These are phyloP conservation scores for Himalopsyche phryganea DNA, from an alignment of 1,140 invertebrate species.

Conservation along the genomic window DNA sequence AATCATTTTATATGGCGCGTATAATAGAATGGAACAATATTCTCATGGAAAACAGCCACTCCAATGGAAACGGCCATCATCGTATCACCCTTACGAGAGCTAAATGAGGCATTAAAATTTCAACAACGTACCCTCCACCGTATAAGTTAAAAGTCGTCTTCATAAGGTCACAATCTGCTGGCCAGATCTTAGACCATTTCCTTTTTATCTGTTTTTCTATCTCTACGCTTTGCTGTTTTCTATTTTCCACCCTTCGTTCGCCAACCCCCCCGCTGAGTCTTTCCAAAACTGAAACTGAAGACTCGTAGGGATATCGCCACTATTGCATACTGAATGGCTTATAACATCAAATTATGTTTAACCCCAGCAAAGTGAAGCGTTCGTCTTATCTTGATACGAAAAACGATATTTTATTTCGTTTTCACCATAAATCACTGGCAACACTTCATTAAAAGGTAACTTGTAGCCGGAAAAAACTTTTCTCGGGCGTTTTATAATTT, in stretches of 20 bases:
- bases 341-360: too few species aligned
- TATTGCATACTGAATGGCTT: conserved; percentile 17
- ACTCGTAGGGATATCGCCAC: not conserved
- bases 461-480: too few species aligned
- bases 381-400: too few species aligned
- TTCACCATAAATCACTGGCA: too few species aligned
- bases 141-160: conserved; percentile 35
- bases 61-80: conserved; percentile 27
- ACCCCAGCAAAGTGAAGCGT: too few species aligned
- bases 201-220: conserved; percentile 35
- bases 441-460: too few species aligned
- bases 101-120: conserved; percentile 34
- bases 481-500: too few species aligned
- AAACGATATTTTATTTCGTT: too few species aligned
- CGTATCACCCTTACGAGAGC: conserved; percentile 26
- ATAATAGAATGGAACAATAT: conserved; percentile 19
- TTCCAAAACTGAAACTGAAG: conserved; percentile 2
- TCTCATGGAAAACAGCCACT: conserved; percentile 14
- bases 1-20: conserved; percentile 1
- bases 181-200: conserved; percentile 31
- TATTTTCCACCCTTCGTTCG: conserved; percentile 7
- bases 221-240: conserved; percentile 26
- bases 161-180: conserved; percentile 26
- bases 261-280: not conserved
- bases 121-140: conserved; percentile 23